phyloP scores from a whole-genome alignment of 2,797 vertebrate genomes.

The Phalanger gymnotis region DNA sequence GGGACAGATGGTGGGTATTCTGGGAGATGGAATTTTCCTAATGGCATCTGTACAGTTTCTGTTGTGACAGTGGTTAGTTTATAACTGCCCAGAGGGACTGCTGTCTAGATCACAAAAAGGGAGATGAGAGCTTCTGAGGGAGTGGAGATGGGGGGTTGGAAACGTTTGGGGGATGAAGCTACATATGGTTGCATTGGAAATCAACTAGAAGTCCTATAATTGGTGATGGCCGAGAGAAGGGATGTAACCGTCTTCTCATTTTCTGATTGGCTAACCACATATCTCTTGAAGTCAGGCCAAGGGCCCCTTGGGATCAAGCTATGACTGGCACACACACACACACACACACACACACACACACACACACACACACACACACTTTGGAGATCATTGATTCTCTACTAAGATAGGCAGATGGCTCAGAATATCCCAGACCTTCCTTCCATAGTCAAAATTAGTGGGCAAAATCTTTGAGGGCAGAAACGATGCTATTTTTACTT shows the following conservation, averaged over 20 bases:
- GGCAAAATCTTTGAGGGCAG: background rate
- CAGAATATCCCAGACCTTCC: background rate
- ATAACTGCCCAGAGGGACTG: background rate
- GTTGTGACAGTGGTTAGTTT: background rate
- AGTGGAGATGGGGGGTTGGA: background rate
- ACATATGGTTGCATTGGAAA: background rate
- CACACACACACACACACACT: no score
- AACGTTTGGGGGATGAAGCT: background rate
- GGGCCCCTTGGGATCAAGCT: background rate
- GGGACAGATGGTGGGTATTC: background rate
- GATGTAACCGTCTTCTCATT: background rate
- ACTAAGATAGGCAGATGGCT: background rate
- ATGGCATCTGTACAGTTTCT: background rate
- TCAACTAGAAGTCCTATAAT: background rate
- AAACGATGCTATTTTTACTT: constrained; percentile 18
- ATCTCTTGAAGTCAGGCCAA: background rate
- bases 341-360: no score
- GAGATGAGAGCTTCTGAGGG: background rate
- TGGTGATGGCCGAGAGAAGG: background rate
- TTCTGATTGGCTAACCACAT: background rate
- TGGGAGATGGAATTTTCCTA: background rate
- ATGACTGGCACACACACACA: background rate
- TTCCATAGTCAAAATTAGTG: background rate
- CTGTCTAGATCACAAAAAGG: background rate
- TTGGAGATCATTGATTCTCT: background rate